Base-by-base conservation (phyloP, 2,113 vertebrate genomes). In the Spermophilus dauricus region DNA sequence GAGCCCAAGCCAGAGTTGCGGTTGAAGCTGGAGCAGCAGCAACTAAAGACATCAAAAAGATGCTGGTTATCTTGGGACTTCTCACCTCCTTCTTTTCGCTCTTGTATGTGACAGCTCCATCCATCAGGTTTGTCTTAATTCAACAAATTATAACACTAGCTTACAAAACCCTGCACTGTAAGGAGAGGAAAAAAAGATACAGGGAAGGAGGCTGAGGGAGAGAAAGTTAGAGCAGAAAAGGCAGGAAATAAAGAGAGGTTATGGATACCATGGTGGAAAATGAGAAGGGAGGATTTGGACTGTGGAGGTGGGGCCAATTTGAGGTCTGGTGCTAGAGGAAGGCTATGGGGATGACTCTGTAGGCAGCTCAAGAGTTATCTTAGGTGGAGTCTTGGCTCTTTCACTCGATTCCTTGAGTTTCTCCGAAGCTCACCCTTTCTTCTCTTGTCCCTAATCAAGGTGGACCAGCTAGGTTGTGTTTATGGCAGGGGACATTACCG, bases 121-220 rank as follows among this genome's bases (percentile, higher is more conserved):
- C 98, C 67, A 99, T 99, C 98, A 99, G 99, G 99, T 99, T 98
- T 98, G 99, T 95, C 72, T 93, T 91, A 45, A 90, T 86, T 85
- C 61, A 83, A 85, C 78, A 56, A 89, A 37, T 95, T 26, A 32
- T 70, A 69, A 42, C 48, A 65, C 14, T 56, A 30, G 75, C 95
- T 97, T 87, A 45, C 16, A 78, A 89, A 91, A 45, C 42, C 17
- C 37, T 61, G 39, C 37, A 2, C 11, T 70, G 85, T 9, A 45
- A 45, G 80, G 48, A 96, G 48, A 56, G 2, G 13, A 30, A 76
- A 87, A 58, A 76, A 89, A 65, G 89, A 92, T 56, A 63, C 37
- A 75, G 81, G 56, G 56, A 86, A 45, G 22, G 67, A 69, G 11
- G 56, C 24, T 1, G 32, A 75, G 39, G 51, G 51, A 84, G 34